These are phyloP conservation scores for Phylloscopus trochiloides DNA, from an alignment of 2,113 vertebrate species.

Conservation along the genomic window DNA sequence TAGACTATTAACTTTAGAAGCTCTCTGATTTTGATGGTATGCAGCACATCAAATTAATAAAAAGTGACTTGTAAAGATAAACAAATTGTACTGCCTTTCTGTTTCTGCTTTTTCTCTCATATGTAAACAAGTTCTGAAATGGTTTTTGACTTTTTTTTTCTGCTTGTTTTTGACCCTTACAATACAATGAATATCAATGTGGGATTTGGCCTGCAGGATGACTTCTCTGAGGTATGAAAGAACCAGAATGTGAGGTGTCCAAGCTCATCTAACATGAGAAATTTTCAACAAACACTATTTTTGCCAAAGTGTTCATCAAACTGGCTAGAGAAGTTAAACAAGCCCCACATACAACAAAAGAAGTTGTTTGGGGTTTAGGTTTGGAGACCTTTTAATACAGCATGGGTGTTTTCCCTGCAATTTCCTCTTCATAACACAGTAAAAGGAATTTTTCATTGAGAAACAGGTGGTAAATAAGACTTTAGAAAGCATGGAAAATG, in stretches of 20 bases:
- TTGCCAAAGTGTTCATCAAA: neutral
- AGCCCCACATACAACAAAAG: neutral
- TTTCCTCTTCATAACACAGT: neutral
- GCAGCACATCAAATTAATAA: neutral
- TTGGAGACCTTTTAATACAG: neutral
- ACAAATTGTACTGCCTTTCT: neutral
- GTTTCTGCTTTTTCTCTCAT: neutral
- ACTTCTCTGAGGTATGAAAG: neutral
- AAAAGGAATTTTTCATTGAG: neutral
- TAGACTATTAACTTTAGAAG: slow-evolving; percentile 16
- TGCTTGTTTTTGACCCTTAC: neutral
- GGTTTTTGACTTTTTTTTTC: neutral
- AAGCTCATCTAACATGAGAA: neutral
- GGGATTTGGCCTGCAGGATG: neutral
- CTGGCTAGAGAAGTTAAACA: neutral
- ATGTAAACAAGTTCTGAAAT: neutral
- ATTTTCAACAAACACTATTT: neutral
- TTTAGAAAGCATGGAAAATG: neutral
- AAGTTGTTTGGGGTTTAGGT: neutral
- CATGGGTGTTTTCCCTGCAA: neutral
- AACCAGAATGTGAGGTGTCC: neutral
- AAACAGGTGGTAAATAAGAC: neutral
- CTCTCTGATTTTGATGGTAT: neutral
- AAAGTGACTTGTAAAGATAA: slow-evolving; percentile 9
- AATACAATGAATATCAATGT: neutral